Percentiles rank a stretch among this genome's conserved stretches.
Conservation (phyloP, 2,888 invertebrate genomes). For the Ophonus ardosiacus region DNA sequence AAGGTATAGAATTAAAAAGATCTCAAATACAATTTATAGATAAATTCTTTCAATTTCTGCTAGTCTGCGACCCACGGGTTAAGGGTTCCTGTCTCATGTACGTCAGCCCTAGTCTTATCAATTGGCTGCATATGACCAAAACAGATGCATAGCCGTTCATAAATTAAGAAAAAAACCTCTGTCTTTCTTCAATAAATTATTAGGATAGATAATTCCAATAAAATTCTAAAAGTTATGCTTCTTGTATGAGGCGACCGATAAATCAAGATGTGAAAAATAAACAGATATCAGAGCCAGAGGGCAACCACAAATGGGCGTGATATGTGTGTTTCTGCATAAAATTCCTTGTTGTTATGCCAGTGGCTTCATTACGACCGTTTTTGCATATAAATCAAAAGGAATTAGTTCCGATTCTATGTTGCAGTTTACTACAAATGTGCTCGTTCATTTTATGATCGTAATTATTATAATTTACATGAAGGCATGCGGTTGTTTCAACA, state of each 20-base stretch:
- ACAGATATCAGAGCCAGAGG: neutral
- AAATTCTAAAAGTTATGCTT: neutral
- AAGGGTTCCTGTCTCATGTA: too few species aligned
- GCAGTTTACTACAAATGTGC: conserved; percentile 52
- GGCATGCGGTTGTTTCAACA: conserved; percentile 50
- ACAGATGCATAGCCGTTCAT: too few species aligned
- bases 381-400: conserved; percentile 52
- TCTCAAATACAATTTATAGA: too few species aligned
- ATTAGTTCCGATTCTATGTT: conserved; percentile 45
- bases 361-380: conserved; percentile 25
- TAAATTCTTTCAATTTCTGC: too few species aligned
- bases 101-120: too few species aligned
- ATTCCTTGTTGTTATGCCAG: neutral
- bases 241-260: neutral
- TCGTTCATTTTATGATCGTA: conserved; percentile 54
- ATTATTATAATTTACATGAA: conserved; percentile 58
- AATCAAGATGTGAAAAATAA: neutral
- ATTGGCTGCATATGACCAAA: too few species aligned
- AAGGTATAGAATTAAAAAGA: too few species aligned
- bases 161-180: too few species aligned
- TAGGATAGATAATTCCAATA: too few species aligned
- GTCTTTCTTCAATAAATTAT: too few species aligned
- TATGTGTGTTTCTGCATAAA: neutral
- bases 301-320: neutral
- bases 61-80: too few species aligned